These are phyloP conservation scores for Helostoma temminkii DNA, from an alignment of 2,797 vertebrate genomes.

Conservation along the genomic window DNA sequence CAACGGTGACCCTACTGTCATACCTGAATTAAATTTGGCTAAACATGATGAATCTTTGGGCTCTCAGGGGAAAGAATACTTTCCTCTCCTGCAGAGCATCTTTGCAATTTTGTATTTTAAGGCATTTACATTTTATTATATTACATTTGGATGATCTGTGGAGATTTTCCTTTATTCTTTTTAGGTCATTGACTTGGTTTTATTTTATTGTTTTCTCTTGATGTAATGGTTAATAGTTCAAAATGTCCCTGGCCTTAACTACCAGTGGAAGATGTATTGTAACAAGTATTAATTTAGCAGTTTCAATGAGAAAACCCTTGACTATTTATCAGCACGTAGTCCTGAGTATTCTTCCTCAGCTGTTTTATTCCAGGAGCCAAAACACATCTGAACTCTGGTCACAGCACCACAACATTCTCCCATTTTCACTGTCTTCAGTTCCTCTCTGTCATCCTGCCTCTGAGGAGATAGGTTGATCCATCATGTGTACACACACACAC, in stretches of 20 bases:
- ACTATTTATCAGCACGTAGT: neutral
- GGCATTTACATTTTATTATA: neutral
- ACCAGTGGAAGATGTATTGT: neutral
- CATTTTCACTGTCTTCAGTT: slow-evolving; percentile 63
- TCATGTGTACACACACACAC: slow-evolving; percentile 49
- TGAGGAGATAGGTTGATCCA: slow-evolving; percentile 72
- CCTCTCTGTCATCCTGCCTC: slow-evolving; percentile 71
- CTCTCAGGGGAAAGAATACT: neutral
- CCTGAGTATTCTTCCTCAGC: neutral
- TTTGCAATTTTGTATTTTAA: neutral
- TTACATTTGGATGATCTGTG: neutral
- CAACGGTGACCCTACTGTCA: neutral
- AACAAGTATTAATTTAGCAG: neutral
- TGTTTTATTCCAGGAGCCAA: slow-evolving; percentile 17
- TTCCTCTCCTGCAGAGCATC: neutral
- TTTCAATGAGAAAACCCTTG: neutral
- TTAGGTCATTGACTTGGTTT: neutral
- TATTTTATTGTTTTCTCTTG: neutral
- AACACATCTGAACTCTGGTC: slow-evolving; percentile 65
- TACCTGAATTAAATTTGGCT: slow-evolving; percentile 20
- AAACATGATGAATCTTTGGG: neutral
- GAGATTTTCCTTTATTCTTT: neutral
- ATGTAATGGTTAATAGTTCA: neutral
- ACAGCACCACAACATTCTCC: slow-evolving; percentile 60
- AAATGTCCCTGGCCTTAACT: neutral